Percentiles rank a stretch among this genome's conserved stretches.
Evolutionary conservation across 92 coral and sea anemone species (phyloP).

Genomic region (Porites cylindrica): DNA sequence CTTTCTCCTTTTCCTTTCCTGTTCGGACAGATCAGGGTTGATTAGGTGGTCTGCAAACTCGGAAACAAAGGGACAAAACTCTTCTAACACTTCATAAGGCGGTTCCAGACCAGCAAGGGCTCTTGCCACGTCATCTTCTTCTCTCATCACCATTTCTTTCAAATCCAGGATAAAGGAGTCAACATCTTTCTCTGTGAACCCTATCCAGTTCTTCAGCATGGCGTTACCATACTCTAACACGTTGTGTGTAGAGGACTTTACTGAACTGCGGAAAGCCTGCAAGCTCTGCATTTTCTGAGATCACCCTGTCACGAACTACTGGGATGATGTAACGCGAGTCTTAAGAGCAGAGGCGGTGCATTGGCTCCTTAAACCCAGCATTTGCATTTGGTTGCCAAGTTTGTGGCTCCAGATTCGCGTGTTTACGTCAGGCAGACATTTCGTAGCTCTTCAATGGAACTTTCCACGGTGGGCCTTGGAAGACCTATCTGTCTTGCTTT

Average conservation of each 20-base stretch:
- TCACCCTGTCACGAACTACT: slow-evolving; percentile 39
- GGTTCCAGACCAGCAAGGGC: slow-evolving; percentile 1
- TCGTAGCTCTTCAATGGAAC: slow-evolving; percentile 22
- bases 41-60: background rate
- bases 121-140: slow-evolving; percentile 4
- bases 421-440: slow-evolving; percentile 5
- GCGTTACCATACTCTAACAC: slow-evolving; percentile 37
- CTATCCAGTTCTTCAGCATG: slow-evolving; percentile 26
- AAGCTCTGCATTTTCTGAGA: slow-evolving; percentile 22
- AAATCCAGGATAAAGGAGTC: slow-evolving; percentile 29
- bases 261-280: slow-evolving; percentile 44
- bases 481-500: slow-evolving; percentile 36
- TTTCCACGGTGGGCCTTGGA: slow-evolving; percentile 34
- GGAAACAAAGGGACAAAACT: slow-evolving; percentile 3
- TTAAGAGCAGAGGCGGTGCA: slow-evolving; percentile 37
- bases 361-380: slow-evolving; percentile 42
- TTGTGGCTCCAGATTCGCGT: slow-evolving; percentile 30
- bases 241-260: slow-evolving; percentile 23
- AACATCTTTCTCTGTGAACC: slow-evolving; percentile 2
- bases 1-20: background rate
- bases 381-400: slow-evolving; percentile 19
- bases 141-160: slow-evolving; percentile 24
- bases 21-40: slow-evolving; percentile 1
- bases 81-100: slow-evolving; percentile 7
- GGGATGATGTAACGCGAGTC: slow-evolving; percentile 38